Evolutionary conservation across 2,113 vertebrate genomes (phyloP).

Genomic region (Muntiacus muntjak): DNA sequence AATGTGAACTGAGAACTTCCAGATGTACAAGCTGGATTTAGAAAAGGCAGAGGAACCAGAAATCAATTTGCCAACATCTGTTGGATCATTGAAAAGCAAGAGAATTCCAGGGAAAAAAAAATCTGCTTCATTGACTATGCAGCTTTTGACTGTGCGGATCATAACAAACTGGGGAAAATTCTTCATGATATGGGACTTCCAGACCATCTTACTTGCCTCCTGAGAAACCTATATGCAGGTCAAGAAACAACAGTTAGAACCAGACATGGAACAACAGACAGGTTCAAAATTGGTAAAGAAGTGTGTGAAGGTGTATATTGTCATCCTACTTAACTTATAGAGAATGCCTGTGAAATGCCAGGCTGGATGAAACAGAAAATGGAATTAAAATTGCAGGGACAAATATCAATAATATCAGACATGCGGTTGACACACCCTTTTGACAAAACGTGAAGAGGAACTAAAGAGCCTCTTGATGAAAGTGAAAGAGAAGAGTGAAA

Average conservation of each 20-base stretch:
- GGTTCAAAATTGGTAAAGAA: background rate
- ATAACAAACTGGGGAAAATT: background rate
- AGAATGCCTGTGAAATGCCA: background rate
- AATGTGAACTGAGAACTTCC: background rate
- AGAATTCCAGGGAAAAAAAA: background rate
- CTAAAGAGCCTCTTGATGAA: background rate
- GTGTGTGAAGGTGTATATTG: background rate
- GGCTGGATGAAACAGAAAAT: background rate
- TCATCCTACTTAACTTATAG: background rate
- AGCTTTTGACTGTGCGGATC: background rate
- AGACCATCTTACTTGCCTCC: background rate
- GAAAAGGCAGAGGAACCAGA: background rate
- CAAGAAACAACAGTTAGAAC: background rate
- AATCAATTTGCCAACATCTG: background rate
- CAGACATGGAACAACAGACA: background rate
- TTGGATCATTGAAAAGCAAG: background rate
- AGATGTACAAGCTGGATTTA: background rate
- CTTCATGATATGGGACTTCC: background rate
- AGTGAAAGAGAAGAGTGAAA: background rate
- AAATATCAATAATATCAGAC: background rate
- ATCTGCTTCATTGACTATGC: background rate
- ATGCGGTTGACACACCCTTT: background rate
- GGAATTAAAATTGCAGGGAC: rapidly evolving
- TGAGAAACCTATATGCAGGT: background rate
- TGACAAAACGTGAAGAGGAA: background rate